These are phyloP conservation scores for Troides oblongomaculatus DNA, from an alignment of 2,888 invertebrate species.

Conservation along the genomic window DNA sequence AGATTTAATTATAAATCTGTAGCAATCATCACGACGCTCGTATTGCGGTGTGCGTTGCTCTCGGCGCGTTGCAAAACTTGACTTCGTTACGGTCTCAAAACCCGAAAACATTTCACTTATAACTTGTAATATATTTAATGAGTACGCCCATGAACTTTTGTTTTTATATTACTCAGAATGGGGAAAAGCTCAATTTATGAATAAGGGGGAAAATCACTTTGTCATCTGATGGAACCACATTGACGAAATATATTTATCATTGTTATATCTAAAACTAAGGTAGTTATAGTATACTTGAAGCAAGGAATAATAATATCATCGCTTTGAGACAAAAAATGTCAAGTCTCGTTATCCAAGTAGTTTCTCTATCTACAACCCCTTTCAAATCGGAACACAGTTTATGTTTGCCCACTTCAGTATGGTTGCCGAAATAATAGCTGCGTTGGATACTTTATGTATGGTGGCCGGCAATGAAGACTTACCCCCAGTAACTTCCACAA, in stretches of 20 bases:
- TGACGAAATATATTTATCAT: background rate
- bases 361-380: too few relatives aligned
- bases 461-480: too few relatives aligned
- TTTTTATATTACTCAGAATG: conserved; percentile 13
- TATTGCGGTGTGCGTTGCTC: conserved; percentile 35
- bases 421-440: too few relatives aligned
- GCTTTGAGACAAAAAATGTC: too few relatives aligned
- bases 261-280: too few relatives aligned
- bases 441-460: too few relatives aligned
- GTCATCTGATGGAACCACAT: background rate
- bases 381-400: too few relatives aligned
- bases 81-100: conserved; percentile 57
- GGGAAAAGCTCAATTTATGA: conserved; percentile 19
- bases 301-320: too few relatives aligned
- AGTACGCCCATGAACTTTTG: conserved; percentile 31
- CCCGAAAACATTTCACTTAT: conserved; percentile 37
- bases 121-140: conserved; percentile 37
- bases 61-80: conserved; percentile 46
- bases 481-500: too few relatives aligned
- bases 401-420: too few relatives aligned
- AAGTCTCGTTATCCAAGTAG: too few relatives aligned
- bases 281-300: too few relatives aligned
- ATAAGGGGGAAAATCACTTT: conserved; percentile 11
- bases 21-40: conserved; percentile 29
- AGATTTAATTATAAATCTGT: conserved; percentile 16